Evolutionary conservation across 2,797 vertebrate genomes (phyloP).

Genomic region (Pantherophis alleghaniensis): DNA sequence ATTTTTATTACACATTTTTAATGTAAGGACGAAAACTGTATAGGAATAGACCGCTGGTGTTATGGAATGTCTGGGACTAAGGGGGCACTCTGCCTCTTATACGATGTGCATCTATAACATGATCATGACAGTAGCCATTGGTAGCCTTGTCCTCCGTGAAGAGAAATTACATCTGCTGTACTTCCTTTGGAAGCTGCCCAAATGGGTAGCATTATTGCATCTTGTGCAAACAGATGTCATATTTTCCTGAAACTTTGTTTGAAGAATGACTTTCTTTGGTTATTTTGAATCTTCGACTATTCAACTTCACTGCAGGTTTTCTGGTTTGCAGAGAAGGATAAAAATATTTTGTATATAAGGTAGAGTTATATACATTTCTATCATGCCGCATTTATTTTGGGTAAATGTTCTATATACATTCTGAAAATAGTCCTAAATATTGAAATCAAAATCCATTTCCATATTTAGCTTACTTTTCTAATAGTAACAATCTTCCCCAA

Average conservation of each 20-base stretch:
- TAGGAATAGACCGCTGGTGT: background rate
- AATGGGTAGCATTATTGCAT: background rate
- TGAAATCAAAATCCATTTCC: background rate
- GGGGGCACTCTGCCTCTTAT: background rate
- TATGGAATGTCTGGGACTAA: background rate
- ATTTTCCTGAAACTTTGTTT: background rate
- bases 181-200: background rate
- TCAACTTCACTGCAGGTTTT: background rate
- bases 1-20: conserved; percentile 23
- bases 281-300: background rate
- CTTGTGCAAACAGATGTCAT: background rate
- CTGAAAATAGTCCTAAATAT: background rate
- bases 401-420: background rate
- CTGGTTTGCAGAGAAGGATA: background rate
- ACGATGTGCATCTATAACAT: background rate
- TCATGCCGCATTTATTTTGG: background rate
- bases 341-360: background rate
- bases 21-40: background rate
- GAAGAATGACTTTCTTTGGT: background rate
- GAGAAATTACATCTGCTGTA: background rate
- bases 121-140: background rate
- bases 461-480: background rate
- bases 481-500: background rate
- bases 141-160: background rate
- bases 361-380: background rate